Base-by-base conservation (phyloP, 2,113 vertebrate species). In the Laterallus jamaicensis region DNA sequence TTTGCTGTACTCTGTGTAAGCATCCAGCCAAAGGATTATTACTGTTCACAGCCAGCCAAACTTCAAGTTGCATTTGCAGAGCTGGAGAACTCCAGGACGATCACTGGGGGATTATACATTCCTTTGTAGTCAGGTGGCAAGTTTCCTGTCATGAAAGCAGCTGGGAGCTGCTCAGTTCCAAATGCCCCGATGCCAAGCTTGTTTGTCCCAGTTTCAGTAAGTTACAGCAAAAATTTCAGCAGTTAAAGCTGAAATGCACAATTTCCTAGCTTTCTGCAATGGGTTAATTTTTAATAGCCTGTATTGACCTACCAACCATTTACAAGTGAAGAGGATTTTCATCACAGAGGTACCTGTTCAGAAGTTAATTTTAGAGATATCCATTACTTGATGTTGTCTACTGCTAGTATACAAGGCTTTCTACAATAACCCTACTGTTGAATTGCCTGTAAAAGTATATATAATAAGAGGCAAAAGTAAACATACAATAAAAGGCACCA, bases 141-240 rank as follows among this genome's bases (percentile, higher is more conserved):
- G 79, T 55, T 88, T 96, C 87, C 95, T 94, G 15, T 87, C 92
- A 81, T 81, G 67, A 95, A 95, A 95, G 87, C 91, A 96, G 86
- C 70, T 90, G 79, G 67, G 52, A 49, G 74, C 54, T 63, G 44
- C 56, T 88, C 70, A 71, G 52, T 93, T 96, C 80, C 94, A 95
- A 95, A 90, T 20, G 24, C n/a, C 28, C 31, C 20, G 16, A 24
- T 81, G 89, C 92, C 96, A 97, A 94, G 70, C 40, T 86, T 56
- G 74, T 87, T 93, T 95, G 88, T 78, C 92, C 93, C 78, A 92
- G 67, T 97, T 96, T 96, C 82, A 92, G 73, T 64, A 87, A 87
- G 70, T 37, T 83, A 87, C 37, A 82, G 80, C 31, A 91, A 95
- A 92, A 92, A 35, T 35, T 35, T 35, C 35, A 35, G 35, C 35